Evolutionary conservation across 1,140 invertebrate species (phyloP).

Genomic region (Drosophila lacteicornis): DNA sequence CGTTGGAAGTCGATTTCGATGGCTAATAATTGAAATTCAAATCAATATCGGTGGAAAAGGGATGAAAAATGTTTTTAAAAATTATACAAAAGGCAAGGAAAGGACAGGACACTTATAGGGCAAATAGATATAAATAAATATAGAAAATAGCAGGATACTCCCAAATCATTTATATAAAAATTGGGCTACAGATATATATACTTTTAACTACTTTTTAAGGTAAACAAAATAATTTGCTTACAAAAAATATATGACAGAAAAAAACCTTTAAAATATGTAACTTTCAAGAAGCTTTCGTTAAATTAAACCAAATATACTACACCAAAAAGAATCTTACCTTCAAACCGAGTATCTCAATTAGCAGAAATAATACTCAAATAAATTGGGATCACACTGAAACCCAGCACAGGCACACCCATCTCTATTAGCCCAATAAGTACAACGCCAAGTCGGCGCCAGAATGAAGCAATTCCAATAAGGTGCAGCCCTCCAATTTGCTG

Average conservation of each 20-base stretch:
- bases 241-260: too few relatives aligned
- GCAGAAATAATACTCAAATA: conserved; percentile 10
- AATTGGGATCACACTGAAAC: not conserved
- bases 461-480: conserved; percentile 43
- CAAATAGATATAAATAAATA: not conserved
- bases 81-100: not conserved
- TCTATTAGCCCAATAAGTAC: conserved; percentile 13
- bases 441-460: conserved; percentile 11
- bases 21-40: conserved; percentile 12
- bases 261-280: too few relatives aligned
- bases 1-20: conserved; percentile 1
- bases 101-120: too few relatives aligned
- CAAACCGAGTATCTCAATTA: not conserved
- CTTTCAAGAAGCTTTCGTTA: not conserved
- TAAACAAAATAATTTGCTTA: too few relatives aligned
- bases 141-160: too few relatives aligned
- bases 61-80: not conserved
- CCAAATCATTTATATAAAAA: too few relatives aligned
- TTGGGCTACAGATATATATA: too few relatives aligned
- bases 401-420: conserved; percentile 23
- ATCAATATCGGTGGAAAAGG: not conserved
- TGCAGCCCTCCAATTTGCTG: conserved; percentile 33
- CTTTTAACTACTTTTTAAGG: too few relatives aligned
- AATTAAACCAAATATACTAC: not conserved
- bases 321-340: not conserved